Conservation (phyloP, 1,140 invertebrate genomes). For the Drosophila aff. region DNA sequence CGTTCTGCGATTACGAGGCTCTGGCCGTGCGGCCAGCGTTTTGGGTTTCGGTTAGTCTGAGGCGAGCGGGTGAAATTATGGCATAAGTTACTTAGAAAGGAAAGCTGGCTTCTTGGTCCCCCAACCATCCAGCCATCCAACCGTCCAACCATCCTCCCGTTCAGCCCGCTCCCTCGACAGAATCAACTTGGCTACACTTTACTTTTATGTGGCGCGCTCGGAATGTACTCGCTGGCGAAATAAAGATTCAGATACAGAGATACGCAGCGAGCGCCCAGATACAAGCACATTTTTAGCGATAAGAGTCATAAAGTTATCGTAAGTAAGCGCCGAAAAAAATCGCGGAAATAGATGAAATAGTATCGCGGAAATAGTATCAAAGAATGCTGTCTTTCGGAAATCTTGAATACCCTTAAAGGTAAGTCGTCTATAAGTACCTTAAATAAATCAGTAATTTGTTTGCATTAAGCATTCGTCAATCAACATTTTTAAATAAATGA, state of each 20-base stretch:
- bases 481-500: background rate
- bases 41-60: conserved; percentile 18
- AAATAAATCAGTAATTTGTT: background rate
- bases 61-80: conserved; percentile 71
- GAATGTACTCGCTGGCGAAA: conserved; percentile 79
- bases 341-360: conserved; percentile 32
- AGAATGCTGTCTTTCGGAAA: background rate
- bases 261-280: conserved; percentile 64
- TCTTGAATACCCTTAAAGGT: conserved; percentile 12
- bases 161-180: conserved; percentile 21
- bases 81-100: conserved; percentile 80
- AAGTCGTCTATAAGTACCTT: background rate
- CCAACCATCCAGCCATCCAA: background rate
- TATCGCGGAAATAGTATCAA: background rate
- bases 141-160: background rate
- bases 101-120: conserved; percentile 45
- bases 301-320: conserved; percentile 83
- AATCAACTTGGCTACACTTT: conserved; percentile 81
- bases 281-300: conserved; percentile 83
- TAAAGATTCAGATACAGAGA: conserved; percentile 80
- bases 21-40: conserved; percentile 47
- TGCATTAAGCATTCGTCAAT: too few relatives aligned
- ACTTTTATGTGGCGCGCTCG: conserved; percentile 77
- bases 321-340: conserved; percentile 75
- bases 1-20: conserved; percentile 74